These are phyloP conservation scores for Sinocyclocheilus maitianheensis DNA, from an alignment of 2,113 vertebrate species.

Conservation along the genomic window DNA sequence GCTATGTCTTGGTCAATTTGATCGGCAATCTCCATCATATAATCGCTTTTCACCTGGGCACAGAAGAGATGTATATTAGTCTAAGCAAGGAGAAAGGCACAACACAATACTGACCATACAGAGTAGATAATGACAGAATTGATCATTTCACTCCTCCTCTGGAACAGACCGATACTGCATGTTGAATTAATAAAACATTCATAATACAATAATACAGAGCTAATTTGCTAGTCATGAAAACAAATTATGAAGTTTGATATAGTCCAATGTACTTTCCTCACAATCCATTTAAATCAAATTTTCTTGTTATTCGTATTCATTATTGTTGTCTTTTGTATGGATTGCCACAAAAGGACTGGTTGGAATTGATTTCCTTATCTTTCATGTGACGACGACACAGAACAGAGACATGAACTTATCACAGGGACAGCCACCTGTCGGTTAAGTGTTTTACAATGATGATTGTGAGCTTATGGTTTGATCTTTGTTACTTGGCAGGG, in stretches of 20 bases:
- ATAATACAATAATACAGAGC: background rate
- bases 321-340: background rate
- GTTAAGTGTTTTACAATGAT: background rate
- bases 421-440: background rate
- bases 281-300: background rate
- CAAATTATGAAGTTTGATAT: background rate
- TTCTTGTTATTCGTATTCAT: background rate
- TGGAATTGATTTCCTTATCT: background rate
- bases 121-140: background rate
- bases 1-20: constrained; percentile 97
- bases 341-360: background rate
- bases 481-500: background rate
- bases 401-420: background rate
- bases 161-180: background rate
- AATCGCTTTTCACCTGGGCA: constrained; percentile 93
- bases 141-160: background rate
- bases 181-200: background rate
- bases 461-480: background rate
- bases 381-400: background rate
- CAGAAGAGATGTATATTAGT: background rate
- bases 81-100: background rate
- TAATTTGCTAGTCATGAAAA: background rate
- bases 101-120: background rate
- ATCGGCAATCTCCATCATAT: constrained; percentile 94
- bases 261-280: background rate